Percentiles rank a stretch among this genome's conserved stretches.
These are phyloP conservation scores for Zaprionus davidi DNA, from an alignment of 1,140 invertebrate species.

Conservation along the genomic window DNA sequence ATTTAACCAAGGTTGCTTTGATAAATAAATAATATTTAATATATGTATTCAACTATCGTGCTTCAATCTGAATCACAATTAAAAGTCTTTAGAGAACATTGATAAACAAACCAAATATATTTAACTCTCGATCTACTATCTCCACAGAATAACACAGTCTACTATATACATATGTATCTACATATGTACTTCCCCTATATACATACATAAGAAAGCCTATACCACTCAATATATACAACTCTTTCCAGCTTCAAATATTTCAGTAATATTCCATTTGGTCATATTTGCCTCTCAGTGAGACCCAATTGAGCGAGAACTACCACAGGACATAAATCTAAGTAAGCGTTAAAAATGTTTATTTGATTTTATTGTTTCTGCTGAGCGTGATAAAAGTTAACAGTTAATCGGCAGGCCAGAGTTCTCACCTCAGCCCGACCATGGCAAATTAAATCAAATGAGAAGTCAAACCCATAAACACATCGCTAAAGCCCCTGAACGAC, in stretches of 20 bases:
- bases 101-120: no score
- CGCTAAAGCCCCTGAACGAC: constrained; percentile 36
- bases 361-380: constrained; percentile 79
- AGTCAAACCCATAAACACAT: constrained; percentile 80
- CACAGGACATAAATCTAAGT: constrained; percentile 64
- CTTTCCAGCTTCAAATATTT: not conserved
- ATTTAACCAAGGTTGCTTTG: no score
- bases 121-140: no score
- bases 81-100: no score
- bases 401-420: constrained; percentile 53
- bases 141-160: not conserved
- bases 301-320: constrained; percentile 37
- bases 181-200: not conserved
- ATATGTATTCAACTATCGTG: no score
- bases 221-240: no score
- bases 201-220: no score
- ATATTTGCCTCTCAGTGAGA: not conserved
- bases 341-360: constrained; percentile 76
- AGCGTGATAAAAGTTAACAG: constrained; percentile 76
- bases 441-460: constrained; percentile 81
- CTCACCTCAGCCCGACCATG: constrained; percentile 29
- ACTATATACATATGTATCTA: not conserved
- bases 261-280: not conserved
- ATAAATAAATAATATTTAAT: no score
- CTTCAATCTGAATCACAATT: no score